phyloP scores from a whole-genome alignment of 2,113 vertebrate species.

The Zosterops borbonicus region DNA sequence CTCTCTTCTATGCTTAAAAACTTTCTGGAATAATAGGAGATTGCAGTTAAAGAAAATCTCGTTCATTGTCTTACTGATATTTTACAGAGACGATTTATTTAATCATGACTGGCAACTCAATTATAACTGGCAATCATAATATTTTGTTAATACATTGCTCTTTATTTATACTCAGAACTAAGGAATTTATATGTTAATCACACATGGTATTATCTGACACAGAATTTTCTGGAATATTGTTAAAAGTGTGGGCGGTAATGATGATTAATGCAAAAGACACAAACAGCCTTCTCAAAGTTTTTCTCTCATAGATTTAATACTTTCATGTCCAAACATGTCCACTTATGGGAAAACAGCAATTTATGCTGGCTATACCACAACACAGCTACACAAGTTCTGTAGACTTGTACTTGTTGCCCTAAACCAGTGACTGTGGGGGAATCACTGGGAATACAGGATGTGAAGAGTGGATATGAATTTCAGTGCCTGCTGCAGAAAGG shows the following conservation, averaged over 20 bases:
- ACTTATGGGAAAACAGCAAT: not conserved
- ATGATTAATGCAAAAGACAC: conserved; percentile 17
- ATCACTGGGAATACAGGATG: not conserved
- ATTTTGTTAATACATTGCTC: not conserved
- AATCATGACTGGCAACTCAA: not conserved
- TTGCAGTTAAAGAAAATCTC: not conserved
- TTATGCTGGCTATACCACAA: not conserved
- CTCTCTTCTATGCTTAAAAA: not conserved
- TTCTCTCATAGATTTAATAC: conserved; percentile 42
- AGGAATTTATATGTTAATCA: not conserved
- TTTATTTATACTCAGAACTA: not conserved
- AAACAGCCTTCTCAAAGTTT: conserved; percentile 35
- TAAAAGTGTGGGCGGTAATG: conserved; percentile 14
- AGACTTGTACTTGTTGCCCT: not conserved
- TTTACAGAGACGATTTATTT: not conserved
- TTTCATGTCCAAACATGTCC: conserved; percentile 60
- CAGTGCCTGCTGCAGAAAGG: not conserved
- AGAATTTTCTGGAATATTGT: conserved; percentile 51
- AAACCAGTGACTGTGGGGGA: rapidly evolving
- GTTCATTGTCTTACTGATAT: not conserved
- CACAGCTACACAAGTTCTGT: not conserved
- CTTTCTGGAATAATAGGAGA: not conserved
- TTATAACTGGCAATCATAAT: not conserved
- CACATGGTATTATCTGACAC: not conserved
- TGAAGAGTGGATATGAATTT: not conserved